Conservation (phyloP, 2,113 vertebrate genomes). For the Diadophis punctatus region DNA sequence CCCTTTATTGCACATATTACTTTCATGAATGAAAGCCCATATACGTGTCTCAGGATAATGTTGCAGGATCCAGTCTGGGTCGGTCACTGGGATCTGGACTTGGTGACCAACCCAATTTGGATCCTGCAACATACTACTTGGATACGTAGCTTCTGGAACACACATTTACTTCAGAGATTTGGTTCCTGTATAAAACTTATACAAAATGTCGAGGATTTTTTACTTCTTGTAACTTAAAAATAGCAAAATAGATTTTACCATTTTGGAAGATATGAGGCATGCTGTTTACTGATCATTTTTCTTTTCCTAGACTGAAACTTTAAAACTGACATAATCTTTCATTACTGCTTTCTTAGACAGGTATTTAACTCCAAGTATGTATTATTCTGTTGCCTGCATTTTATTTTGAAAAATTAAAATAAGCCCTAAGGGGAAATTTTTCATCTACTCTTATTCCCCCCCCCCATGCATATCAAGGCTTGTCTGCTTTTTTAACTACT, state of each 20-base stretch:
- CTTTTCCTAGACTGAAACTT: background rate
- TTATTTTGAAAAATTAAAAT: constrained; percentile 4
- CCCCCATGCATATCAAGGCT: background rate
- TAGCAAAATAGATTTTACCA: background rate
- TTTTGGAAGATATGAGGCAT: background rate
- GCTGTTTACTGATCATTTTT: background rate
- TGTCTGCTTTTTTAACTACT: background rate
- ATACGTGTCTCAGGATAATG: background rate
- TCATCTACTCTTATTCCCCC: background rate
- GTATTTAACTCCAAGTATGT: background rate
- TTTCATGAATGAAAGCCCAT: background rate
- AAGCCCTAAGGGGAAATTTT: background rate
- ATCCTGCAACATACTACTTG: background rate
- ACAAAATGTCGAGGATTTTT: background rate
- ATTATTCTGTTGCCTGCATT: constrained; percentile 17
- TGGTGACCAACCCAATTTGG: background rate
- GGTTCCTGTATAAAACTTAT: background rate
- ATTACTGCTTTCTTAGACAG: background rate
- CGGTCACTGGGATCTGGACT: too few relatives aligned
- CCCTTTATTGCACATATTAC: background rate
- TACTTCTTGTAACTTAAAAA: background rate
- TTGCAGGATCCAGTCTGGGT: background rate
- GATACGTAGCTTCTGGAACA: background rate
- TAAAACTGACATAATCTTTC: background rate
- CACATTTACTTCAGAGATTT: background rate